Base-by-base conservation (phyloP, 1,140 invertebrate species). In the Latrodectus geometricus region DNA sequence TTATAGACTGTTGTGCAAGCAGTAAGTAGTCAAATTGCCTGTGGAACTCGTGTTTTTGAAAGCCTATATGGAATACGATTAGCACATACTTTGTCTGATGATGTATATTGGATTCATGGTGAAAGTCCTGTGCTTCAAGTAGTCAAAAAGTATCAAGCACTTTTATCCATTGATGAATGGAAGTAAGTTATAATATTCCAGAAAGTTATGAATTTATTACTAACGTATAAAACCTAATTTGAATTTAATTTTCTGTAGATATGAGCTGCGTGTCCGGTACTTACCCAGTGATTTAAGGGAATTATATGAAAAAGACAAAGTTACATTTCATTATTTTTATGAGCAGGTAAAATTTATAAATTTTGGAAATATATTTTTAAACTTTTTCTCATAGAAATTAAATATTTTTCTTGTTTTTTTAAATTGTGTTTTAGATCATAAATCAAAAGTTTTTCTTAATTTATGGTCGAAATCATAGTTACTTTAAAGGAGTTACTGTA, bases 251-350 rank as follows among this genome's bases (percentile, higher is more conserved):
- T 17, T 84, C 68, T 90, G 69, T 88, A 95, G 96, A 89, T 97
- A 97, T 90, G 97, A 99, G 90, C 92, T 99, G 66, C 93, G 97
- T 86, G 95, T 99, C 68, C 94, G 98, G 75, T 99, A 99, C 92
- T 93, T 98, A 74, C 96, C 97, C 12, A 93, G 94, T 89, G 96
- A 95, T 90, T 93, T 99, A 73, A 94, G 95, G 86, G 96, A 97
- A 88, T 92, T 99, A 0, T 96, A 95, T 90, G 95, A 97, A 87
- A 95, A 95, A 90, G 97, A 99, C 91, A 95, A 95, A 91, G 95
- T 96, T 87, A 98, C 97, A n/a, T 99, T 98, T 91, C 95, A 96
- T 90, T 99, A 97, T 91, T 97, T 97, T 90, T 99, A 98, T 91
- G 97, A 99, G 50, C 88, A 89, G 68, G 84, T 88, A 56, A 68